These are phyloP conservation scores for Amphiduros pacificus DNA, from an alignment of 2,888 invertebrate genomes.

Conservation along the genomic window DNA sequence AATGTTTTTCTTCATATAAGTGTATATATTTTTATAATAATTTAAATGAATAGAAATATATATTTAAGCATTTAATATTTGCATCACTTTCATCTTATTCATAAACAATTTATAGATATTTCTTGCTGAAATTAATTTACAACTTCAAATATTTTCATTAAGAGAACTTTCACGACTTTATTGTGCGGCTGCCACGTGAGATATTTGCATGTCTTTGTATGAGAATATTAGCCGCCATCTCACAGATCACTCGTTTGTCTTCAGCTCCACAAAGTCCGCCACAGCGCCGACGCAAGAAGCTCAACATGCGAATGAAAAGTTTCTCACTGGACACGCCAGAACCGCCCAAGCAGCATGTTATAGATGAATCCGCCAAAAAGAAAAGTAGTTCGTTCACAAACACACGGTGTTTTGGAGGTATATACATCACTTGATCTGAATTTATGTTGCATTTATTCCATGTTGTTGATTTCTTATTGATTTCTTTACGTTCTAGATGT, in stretches of 20 bases:
- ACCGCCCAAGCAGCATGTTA: slow-evolving; percentile 61
- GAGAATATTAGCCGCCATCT: too few species aligned
- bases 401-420: slow-evolving; percentile 49
- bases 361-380: slow-evolving; percentile 53
- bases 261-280: slow-evolving; percentile 62
- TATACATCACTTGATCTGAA: background rate
- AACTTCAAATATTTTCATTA: too few species aligned
- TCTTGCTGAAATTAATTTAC: too few species aligned
- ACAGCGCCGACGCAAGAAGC: slow-evolving; percentile 78
- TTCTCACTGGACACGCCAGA: slow-evolving; percentile 95
- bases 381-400: slow-evolving; percentile 55
- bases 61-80: background rate
- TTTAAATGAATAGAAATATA: background rate
- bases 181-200: too few species aligned
- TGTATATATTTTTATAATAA: background rate
- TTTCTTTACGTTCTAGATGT: too few species aligned
- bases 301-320: slow-evolving; percentile 97
- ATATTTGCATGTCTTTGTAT: too few species aligned
- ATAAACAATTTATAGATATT: too few species aligned
- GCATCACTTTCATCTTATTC: too few species aligned
- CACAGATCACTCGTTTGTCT: too few species aligned
- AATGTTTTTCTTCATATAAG: background rate
- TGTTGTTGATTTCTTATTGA: too few species aligned
- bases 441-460: too few species aligned
- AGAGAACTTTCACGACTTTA: too few species aligned